phyloP scores from a whole-genome alignment of 2,797 vertebrate species.

The Psittacula derbiana region DNA sequence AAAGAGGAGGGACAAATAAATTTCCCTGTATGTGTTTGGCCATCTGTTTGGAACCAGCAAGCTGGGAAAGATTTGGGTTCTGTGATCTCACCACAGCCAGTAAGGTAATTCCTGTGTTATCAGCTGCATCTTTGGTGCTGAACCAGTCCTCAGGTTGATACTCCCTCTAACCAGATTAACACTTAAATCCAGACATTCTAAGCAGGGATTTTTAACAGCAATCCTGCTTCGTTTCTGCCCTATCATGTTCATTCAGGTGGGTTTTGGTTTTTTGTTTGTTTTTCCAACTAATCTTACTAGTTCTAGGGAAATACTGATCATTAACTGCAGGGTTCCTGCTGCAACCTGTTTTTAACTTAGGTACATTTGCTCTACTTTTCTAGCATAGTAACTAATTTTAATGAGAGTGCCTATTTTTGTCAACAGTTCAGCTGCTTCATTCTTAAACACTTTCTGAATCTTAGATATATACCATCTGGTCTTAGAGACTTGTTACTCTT shows the following conservation, averaged over 20 bases:
- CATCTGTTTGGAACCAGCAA: neutral
- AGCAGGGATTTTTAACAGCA: neutral
- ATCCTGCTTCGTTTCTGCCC: neutral
- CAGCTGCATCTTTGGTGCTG: neutral
- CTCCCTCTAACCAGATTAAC: neutral
- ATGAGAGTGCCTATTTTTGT: slow-evolving; percentile 41
- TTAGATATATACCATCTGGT: slow-evolving; percentile 53
- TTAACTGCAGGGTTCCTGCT: neutral
- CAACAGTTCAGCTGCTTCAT: slow-evolving; percentile 50
- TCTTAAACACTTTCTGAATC: slow-evolving; percentile 53
- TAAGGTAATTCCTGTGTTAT: neutral
- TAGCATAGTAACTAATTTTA: slow-evolving; percentile 61
- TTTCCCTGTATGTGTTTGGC: neutral
- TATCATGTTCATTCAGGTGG: neutral
- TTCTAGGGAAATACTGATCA: neutral
- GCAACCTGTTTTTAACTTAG: slow-evolving; percentile 22
- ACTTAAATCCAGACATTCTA: neutral
- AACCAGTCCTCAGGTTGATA: neutral
- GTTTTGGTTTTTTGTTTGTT: neutral
- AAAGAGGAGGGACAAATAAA: neutral
- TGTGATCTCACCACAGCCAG: neutral
- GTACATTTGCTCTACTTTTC: slow-evolving; percentile 49
- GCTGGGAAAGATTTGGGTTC: neutral
- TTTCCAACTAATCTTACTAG: neutral
- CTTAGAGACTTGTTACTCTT: slow-evolving; percentile 50